Evolutionary conservation across 35 echinoderm and acorn worm genomes (phyloP).

Genomic region (Ophioderma brevispina): DNA sequence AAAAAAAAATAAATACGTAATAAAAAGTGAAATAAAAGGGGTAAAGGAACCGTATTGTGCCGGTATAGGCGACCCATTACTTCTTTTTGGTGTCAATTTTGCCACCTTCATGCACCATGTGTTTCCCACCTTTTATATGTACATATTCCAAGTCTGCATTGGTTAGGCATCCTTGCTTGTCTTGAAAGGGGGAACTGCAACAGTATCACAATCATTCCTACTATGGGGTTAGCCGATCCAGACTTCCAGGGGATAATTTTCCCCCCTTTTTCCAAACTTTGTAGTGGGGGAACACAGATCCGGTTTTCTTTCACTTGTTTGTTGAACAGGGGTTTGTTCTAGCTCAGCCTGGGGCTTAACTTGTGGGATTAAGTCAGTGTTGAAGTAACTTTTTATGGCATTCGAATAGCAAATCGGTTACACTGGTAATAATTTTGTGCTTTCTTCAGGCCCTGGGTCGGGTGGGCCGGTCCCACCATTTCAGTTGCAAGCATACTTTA

Average conservation of each 20-base stretch:
- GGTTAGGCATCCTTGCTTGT: background rate
- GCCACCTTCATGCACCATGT: background rate
- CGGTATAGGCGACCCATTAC: background rate
- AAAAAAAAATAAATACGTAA: too few relatives aligned
- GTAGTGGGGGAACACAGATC: background rate
- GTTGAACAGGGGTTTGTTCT: background rate
- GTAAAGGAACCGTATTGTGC: background rate
- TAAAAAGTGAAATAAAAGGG: too few relatives aligned
- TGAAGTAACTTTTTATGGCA: background rate
- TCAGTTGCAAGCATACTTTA: background rate
- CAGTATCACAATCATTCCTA: too few relatives aligned
- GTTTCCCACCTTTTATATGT: too few relatives aligned
- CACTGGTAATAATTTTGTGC: background rate
- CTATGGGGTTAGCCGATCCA: background rate
- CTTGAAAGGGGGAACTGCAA: background rate
- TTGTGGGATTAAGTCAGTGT: background rate
- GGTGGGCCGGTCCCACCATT: background rate
- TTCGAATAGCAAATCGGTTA: background rate
- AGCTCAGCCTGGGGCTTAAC: too few relatives aligned
- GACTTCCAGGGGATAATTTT: background rate
- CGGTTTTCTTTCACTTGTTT: background rate
- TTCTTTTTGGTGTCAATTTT: background rate
- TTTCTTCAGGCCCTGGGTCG: background rate
- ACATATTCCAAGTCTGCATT: background rate
- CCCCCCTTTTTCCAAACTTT: background rate